phyloP scores from a whole-genome alignment of 1,140 invertebrate species.

The Caenorhabditis remanei region DNA sequence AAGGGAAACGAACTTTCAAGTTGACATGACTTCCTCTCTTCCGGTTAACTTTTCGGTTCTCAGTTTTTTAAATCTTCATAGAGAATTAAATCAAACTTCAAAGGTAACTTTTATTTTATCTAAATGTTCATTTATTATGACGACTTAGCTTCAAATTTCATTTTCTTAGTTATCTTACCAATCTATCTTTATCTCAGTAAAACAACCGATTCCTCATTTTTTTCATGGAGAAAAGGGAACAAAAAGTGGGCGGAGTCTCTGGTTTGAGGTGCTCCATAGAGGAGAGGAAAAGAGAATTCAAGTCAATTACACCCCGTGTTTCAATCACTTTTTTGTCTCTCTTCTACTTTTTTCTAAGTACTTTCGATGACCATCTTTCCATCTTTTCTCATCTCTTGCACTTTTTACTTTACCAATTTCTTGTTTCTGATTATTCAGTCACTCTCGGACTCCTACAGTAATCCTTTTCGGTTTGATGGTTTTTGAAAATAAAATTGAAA shows the following conservation, averaged over 20 bases:
- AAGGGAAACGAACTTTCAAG: neutral
- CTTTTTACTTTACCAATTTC: neutral
- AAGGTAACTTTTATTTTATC: no score
- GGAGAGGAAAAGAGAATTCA: slow-evolving; percentile 8
- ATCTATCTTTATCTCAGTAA: neutral
- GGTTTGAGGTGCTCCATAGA: neutral
- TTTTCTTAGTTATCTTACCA: neutral
- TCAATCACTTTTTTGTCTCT: slow-evolving; percentile 35
- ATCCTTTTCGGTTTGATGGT: no score
- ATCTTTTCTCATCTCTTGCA: neutral
- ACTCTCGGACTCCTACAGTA: no score
- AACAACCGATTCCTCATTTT: neutral
- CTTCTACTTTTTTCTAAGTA: slow-evolving; percentile 8
- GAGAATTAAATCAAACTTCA: no score
- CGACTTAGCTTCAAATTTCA: no score
- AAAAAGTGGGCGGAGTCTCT: slow-evolving; percentile 14
- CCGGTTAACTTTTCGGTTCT: no score
- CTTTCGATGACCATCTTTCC: slow-evolving; percentile 23
- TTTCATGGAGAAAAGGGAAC: neutral
- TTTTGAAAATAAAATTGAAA: neutral
- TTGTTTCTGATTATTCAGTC: no score
- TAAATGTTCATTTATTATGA: no score
- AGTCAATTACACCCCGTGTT: slow-evolving; percentile 45
- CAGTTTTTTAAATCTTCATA: no score
- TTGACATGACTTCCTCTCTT: neutral